phyloP scores from a whole-genome alignment of 2,888 invertebrate species.

The Serripes groenlandicus region DNA sequence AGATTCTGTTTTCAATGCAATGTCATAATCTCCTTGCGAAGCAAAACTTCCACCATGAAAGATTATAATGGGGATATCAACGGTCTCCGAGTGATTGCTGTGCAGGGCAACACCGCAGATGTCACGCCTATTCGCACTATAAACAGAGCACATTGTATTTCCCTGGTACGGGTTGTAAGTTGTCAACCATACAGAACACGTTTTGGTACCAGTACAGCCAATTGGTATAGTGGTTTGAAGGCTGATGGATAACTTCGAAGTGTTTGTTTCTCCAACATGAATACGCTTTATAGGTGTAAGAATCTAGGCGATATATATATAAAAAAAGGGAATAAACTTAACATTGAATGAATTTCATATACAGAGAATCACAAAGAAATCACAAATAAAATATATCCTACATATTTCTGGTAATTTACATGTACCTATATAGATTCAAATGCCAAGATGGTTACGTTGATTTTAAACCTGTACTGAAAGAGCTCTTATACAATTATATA shows the following conservation, averaged over 20 bases:
- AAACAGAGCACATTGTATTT: not conserved
- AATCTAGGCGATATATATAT: too few relatives aligned
- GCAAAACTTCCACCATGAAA: not conserved
- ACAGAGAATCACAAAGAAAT: too few relatives aligned
- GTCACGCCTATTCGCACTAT: not conserved
- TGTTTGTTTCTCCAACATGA: not conserved
- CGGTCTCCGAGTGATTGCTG: not conserved
- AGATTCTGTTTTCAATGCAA: not conserved
- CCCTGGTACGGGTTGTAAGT: not conserved
- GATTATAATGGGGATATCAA: not conserved
- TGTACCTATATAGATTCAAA: too few relatives aligned
- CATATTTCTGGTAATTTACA: too few relatives aligned
- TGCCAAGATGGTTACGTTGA: too few relatives aligned
- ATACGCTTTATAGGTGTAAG: not conserved
- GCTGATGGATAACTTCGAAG: not conserved
- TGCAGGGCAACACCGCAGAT: not conserved
- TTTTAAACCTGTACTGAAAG: too few relatives aligned
- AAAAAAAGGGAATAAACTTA: too few relatives aligned
- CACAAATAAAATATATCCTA: too few relatives aligned
- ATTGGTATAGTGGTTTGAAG: not conserved
- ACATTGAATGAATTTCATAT: too few relatives aligned
- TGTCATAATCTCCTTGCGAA: not conserved
- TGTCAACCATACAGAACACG: conserved; percentile 1
- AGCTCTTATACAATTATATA: too few relatives aligned
- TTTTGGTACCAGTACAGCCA: not conserved